Conservation (phyloP, 2,888 invertebrate species). For the Drosophila subquinaria region DNA sequence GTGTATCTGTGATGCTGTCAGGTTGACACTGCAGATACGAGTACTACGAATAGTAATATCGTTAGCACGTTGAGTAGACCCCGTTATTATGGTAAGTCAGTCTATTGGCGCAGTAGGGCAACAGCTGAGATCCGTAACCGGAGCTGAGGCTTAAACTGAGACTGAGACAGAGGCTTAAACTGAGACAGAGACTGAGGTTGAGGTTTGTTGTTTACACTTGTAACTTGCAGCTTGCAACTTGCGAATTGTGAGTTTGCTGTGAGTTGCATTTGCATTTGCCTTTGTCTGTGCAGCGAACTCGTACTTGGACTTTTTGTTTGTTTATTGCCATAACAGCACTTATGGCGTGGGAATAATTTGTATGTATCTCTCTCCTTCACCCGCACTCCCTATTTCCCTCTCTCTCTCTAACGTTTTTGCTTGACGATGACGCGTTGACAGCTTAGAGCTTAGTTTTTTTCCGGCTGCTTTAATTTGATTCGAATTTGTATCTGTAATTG, state of each 20-base stretch:
- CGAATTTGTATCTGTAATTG: not conserved
- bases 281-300: conserved; percentile 18
- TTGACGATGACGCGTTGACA: conserved; percentile 33
- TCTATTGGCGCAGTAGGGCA: conserved; percentile 32
- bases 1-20: conserved; percentile 1
- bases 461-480: conserved; percentile 23
- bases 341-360: conserved; percentile 61
- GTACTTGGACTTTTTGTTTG: conserved; percentile 26
- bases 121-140: conserved; percentile 29
- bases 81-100: conserved; percentile 6
- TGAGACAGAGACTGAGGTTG: not conserved
- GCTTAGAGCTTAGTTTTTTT: conserved; percentile 28
- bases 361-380: conserved; percentile 6
- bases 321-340: conserved; percentile 53
- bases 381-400: not conserved
- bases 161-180: not conserved
- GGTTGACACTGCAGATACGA: conserved; percentile 8
- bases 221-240: conserved; percentile 12
- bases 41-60: not conserved
- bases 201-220: conserved; percentile 33
- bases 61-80: conserved; percentile 1
- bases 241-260: not conserved
- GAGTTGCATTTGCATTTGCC: conserved; percentile 6
- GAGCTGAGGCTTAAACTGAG: conserved; percentile 17
- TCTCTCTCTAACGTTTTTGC: not conserved